Percentiles rank a stretch among this genome's conserved stretches.
Conservation (phyloP, 2,113 vertebrate species). For the Xyliphius kryptos region DNA sequence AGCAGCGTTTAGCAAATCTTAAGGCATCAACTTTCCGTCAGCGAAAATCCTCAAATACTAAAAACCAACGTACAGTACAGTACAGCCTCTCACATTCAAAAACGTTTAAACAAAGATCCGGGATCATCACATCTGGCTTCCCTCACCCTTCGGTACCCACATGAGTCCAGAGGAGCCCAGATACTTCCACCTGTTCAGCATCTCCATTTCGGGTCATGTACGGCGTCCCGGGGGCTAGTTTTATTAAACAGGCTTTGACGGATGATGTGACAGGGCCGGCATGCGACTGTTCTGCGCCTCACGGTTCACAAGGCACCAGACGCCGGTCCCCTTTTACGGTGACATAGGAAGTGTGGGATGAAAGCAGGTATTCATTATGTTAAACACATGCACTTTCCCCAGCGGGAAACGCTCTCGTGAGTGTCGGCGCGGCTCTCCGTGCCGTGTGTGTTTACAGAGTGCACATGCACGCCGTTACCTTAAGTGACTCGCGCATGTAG, state of each 20-base stretch:
- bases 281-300: constrained; percentile 16
- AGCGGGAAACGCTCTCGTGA: constrained; percentile 31
- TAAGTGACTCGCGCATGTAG: constrained; percentile 34
- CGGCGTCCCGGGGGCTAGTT: constrained; percentile 26
- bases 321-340: constrained; percentile 45
- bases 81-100: too few species aligned
- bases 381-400: constrained; percentile 37
- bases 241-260: constrained; percentile 33
- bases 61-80: too few species aligned
- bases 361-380: constrained; percentile 40
- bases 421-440: constrained; percentile 18
- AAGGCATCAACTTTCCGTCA: too few species aligned
- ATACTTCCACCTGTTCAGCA: constrained; percentile 11
- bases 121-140: too few species aligned
- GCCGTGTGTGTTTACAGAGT: constrained; percentile 29
- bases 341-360: constrained; percentile 40
- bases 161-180: background rate
- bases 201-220: constrained; percentile 33
- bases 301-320: constrained; percentile 7
- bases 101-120: too few species aligned
- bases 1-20: too few species aligned
- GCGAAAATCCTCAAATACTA: too few species aligned
- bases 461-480: constrained; percentile 27
- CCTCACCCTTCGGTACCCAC: background rate
- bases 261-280: constrained; percentile 22